A percentile compares a stretch with the other conserved stretches of the same genome.
These are phyloP conservation scores for Egretta garzetta DNA, from an alignment of 2,113 vertebrate genomes.

Conservation along the genomic window DNA sequence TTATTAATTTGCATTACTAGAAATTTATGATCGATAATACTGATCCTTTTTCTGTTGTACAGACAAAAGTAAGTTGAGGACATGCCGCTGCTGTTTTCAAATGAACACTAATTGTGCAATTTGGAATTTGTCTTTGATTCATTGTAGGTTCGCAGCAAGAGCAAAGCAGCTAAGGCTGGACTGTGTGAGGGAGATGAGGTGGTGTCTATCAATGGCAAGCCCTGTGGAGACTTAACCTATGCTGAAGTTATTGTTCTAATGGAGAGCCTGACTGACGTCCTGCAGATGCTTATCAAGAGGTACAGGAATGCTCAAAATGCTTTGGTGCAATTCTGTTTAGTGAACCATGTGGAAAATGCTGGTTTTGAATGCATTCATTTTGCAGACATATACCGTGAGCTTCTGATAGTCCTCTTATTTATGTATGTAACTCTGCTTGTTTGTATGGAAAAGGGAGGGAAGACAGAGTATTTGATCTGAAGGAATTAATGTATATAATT, in stretches of 20 bases:
- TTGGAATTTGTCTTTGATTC: conserved; percentile 27
- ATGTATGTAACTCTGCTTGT: not conserved
- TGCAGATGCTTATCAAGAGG: conserved; percentile 94
- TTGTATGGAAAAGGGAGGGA: not conserved
- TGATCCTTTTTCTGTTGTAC: not conserved
- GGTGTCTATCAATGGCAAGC: conserved; percentile 89
- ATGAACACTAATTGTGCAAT: not conserved
- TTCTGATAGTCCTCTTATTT: not conserved
- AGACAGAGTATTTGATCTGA: not conserved
- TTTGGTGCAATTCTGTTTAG: not conserved
- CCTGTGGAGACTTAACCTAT: conserved; percentile 86
- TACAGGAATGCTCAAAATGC: conserved; percentile 61
- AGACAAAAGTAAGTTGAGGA: not conserved
- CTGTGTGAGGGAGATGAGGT: conserved; percentile 90
- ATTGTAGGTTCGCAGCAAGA: conserved; percentile 76
- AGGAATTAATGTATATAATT: not conserved
- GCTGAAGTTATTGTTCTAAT: conserved; percentile 83
- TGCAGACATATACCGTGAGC: not conserved
- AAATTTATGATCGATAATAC: not conserved
- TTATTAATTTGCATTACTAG: not conserved
- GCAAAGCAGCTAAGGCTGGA: conserved; percentile 84
- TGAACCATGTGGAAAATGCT: not conserved
- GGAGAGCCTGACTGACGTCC: conserved; percentile 80
- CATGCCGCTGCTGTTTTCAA: not conserved
- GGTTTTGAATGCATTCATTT: not conserved